Evolutionary conservation across 2,888 invertebrate genomes (phyloP).

Genomic region (Rhamnusium bicolor): DNA sequence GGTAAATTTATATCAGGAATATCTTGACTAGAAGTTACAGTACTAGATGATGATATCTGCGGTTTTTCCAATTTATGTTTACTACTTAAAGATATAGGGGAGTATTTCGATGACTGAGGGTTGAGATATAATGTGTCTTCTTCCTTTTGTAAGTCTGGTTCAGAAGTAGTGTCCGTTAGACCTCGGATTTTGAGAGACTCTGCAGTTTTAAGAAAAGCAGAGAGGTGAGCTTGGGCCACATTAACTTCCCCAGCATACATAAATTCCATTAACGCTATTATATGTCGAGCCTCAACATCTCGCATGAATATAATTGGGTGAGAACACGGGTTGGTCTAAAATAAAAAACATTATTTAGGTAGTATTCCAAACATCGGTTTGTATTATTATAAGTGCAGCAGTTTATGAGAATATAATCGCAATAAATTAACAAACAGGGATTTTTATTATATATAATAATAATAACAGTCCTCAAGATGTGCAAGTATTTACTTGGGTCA

Average conservation of each 20-base stretch:
- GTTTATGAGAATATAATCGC: too few species aligned
- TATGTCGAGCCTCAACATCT: conserved; percentile 85
- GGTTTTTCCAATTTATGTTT: conserved; percentile 50
- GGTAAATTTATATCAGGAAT: conserved; percentile 52
- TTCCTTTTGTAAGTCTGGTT: conserved; percentile 39
- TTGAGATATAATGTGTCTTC: conserved; percentile 27
- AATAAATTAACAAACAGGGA: too few species aligned
- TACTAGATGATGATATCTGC: conserved; percentile 64
- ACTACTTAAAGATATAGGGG: conserved; percentile 17
- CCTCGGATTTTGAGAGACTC: conserved; percentile 86
- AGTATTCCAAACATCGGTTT: too few species aligned
- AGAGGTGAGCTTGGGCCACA: conserved; percentile 84
- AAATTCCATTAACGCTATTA: conserved; percentile 85
- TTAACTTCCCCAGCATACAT: conserved; percentile 92
- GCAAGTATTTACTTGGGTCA: too few species aligned
- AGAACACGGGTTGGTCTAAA: conserved; percentile 87
- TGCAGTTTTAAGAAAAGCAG: conserved; percentile 83
- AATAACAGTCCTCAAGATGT: too few species aligned
- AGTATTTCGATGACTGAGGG: conserved; percentile 25
- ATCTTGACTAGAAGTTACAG: conserved; percentile 69
- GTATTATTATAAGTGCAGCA: too few species aligned
- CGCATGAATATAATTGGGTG: conserved; percentile 90
- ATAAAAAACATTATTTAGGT: conserved; percentile 56
- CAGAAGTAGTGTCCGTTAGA: conserved; percentile 78
- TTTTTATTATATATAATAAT: too few species aligned